Evolutionary conservation across 1,140 invertebrate genomes (phyloP), one percentile per base, ranked within the genome.

Genomic region (Nixonia krombeini): DNA sequence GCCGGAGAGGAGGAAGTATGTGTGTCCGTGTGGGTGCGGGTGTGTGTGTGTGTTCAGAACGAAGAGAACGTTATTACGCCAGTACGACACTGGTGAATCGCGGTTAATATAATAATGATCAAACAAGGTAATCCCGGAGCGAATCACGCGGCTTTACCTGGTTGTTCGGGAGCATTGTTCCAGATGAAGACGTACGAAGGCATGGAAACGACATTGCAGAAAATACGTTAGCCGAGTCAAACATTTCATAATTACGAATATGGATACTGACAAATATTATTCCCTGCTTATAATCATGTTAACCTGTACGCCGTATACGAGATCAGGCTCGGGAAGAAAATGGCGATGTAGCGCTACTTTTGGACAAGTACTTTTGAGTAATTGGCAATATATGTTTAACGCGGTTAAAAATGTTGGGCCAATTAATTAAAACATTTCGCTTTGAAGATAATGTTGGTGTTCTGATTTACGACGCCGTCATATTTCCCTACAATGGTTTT

Each of bases 31-130:
- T n/a, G n/a, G n/a, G n/a, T n/a, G n/a, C n/a, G n/a, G n/a, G n/a
- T n/a, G n/a, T n/a, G n/a, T n/a, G 40, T 40, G 51, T 50, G 56
- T 49, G 49, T 38, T 31, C 25, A 37, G 40, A 50, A 59, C 33
- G 45, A 56, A 50, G 13, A 6, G 51, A 70, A 70, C 46, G 64
- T 69, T 69, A 69, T 63, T 63, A 59, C 45, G 47, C 41, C 44
- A 37, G 40, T 49, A 61, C 50, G 53, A 50, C 40, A 56, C 40
- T 33, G 37, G 55, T 64, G 61, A 64, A 61, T 70, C 46, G 52
- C 35, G 41, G 67, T 64, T 50, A 63, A 63, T 69, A 64, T 64
- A 64, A 70, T 70, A 70, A 70, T 70, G 59, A 70, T 52, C 52
- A 70, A 70, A 70, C 67, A 65, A 61, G 51, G 51, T 70, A 65